phyloP scores from a whole-genome alignment of 2,113 vertebrate genomes.

The Ifrita kowaldi region DNA sequence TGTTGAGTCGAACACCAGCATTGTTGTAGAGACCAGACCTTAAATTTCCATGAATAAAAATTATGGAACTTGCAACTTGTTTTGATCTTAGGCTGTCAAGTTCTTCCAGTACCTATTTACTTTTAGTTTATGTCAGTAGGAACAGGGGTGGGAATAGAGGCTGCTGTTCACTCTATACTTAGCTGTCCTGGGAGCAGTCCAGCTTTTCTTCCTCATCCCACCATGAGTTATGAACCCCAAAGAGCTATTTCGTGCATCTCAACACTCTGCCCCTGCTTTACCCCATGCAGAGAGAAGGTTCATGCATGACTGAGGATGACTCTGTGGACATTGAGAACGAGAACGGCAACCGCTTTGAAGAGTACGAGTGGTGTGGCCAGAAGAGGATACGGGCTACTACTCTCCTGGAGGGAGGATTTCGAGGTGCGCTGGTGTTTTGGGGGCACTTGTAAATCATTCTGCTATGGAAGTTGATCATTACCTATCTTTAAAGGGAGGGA shows the following conservation, averaged over 20 bases:
- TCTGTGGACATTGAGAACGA: constrained; percentile 93
- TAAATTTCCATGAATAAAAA: not conserved
- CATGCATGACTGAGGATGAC: constrained; percentile 89
- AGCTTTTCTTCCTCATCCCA: not conserved
- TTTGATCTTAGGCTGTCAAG: not conserved
- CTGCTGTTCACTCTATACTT: not conserved
- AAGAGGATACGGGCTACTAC: constrained; percentile 96
- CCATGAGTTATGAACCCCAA: not conserved
- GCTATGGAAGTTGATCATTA: not conserved
- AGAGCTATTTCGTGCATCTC: not conserved
- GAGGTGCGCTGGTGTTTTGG: constrained; percentile 76
- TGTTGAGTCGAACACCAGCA: not conserved
- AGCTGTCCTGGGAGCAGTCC: not conserved
- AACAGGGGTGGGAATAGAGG: not conserved
- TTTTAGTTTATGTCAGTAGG: not conserved
- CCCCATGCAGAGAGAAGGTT: constrained; percentile 88
- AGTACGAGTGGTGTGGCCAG: constrained; percentile 98
- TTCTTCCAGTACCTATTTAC: not conserved
- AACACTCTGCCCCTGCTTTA: constrained; percentile 33
- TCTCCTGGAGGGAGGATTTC: constrained; percentile 94
- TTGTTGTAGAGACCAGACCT: not conserved
- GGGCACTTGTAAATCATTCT: not conserved
- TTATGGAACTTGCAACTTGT: not conserved
- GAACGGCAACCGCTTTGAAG: constrained; percentile 93
- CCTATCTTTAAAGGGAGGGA: not conserved